phyloP scores from a whole-genome alignment of 2,797 vertebrate genomes.

The Brotogeris chrysoptera region DNA sequence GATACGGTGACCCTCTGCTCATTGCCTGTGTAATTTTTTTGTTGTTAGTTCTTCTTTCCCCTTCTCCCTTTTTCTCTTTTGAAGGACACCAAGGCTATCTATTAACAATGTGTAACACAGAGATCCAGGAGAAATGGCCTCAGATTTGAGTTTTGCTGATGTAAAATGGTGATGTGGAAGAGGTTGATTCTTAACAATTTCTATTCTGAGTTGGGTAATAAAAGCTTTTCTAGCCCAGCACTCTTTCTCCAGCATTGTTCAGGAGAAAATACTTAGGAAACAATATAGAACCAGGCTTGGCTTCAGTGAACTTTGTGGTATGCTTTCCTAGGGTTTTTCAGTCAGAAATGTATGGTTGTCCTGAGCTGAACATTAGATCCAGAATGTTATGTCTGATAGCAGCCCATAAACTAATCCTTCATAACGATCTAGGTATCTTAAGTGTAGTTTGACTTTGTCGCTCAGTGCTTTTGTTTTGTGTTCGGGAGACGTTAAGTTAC shows the following conservation, averaged over 20 bases:
- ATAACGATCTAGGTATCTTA: not conserved
- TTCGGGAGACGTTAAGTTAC: not conserved
- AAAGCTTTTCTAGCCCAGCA: not conserved
- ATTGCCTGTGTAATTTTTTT: not conserved
- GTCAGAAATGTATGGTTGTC: fast-evolving
- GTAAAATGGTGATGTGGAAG: not conserved
- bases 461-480: not conserved
- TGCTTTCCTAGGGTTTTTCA: not conserved
- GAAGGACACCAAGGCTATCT: not conserved
- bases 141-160: not conserved
- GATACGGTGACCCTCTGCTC: not conserved
- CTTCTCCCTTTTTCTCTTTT: not conserved
- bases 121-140: not conserved
- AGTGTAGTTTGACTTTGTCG: not conserved
- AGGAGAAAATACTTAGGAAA: not conserved
- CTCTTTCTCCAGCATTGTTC: not conserved
- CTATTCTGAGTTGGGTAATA: not conserved
- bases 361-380: not conserved
- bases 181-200: not conserved
- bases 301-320: not conserved
- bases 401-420: not conserved
- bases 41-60: not conserved
- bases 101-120: fast-evolving
- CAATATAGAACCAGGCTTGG: not conserved
- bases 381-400: not conserved